Conservation (phyloP, 2,888 invertebrate genomes). For the Fabriciana adippe region DNA sequence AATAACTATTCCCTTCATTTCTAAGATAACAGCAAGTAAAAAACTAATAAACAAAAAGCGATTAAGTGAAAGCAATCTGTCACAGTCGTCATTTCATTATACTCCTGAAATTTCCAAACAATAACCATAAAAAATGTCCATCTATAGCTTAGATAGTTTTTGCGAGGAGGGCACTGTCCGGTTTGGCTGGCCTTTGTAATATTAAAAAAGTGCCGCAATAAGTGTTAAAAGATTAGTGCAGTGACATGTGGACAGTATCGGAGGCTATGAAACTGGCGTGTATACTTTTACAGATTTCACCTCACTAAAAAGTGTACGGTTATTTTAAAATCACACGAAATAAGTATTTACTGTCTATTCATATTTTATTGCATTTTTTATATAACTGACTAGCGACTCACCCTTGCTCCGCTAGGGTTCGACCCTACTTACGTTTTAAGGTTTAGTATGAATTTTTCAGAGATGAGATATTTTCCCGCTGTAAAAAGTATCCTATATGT, state of each 20-base stretch:
- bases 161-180: slow-evolving; percentile 45
- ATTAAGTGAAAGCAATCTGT: slow-evolving; percentile 82
- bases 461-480: too few relatives aligned
- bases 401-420: too few relatives aligned
- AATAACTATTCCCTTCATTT: too few relatives aligned
- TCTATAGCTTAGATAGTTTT: slow-evolving; percentile 48
- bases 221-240: slow-evolving; percentile 69
- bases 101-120: slow-evolving; percentile 44
- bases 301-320: too few relatives aligned
- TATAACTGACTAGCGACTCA: too few relatives aligned
- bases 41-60: slow-evolving; percentile 42
- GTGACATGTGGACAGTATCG: slow-evolving; percentile 60
- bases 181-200: slow-evolving; percentile 52
- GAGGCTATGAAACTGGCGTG: slow-evolving; percentile 50
- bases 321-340: too few relatives aligned
- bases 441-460: too few relatives aligned
- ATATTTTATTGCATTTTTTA: too few relatives aligned
- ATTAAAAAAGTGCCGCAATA: slow-evolving; percentile 72
- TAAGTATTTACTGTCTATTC: too few relatives aligned
- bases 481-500: too few relatives aligned
- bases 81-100: slow-evolving; percentile 58
- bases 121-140: slow-evolving; percentile 44
- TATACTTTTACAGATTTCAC: neutral
- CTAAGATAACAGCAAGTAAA: too few relatives aligned
- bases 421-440: too few relatives aligned